Conservation (phyloP, 2,797 vertebrate genomes). For the Hapalemur alaotrensis region DNA sequence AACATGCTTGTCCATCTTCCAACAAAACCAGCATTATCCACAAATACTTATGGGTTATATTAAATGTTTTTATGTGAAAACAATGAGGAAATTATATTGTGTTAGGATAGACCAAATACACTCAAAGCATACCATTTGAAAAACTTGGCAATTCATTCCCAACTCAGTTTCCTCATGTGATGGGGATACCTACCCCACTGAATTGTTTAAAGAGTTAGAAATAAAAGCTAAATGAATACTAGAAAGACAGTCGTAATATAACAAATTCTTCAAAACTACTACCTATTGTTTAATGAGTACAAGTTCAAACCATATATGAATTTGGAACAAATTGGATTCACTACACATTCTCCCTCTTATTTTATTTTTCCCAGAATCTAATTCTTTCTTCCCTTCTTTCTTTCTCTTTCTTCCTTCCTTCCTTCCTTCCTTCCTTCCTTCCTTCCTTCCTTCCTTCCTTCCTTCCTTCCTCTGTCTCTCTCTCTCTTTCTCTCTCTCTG, state of each 20-base stretch:
- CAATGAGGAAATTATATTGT: background rate
- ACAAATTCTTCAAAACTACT: background rate
- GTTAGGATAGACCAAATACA: background rate
- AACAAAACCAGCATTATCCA: background rate
- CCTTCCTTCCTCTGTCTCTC: too few relatives aligned
- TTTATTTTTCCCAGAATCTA: background rate
- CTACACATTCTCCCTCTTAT: background rate
- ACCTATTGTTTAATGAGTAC: background rate
- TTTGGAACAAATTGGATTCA: background rate
- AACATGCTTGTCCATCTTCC: background rate
- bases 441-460: too few relatives aligned
- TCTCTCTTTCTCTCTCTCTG: too few relatives aligned
- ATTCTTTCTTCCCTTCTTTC: too few relatives aligned
- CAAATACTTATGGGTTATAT: background rate
- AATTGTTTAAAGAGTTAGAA: background rate
- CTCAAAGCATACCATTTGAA: background rate
- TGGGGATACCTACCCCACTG: background rate
- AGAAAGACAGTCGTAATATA: background rate
- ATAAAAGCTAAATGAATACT: slow-evolving; percentile 26
- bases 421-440: too few relatives aligned
- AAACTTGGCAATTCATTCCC: background rate
- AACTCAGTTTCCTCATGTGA: background rate
- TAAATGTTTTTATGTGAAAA: slow-evolving; percentile 8
- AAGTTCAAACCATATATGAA: background rate
- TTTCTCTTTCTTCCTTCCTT: too few relatives aligned